Evolutionary conservation across 2,797 vertebrate species (phyloP).

Genomic region (Enteromius thamalakanensis): DNA sequence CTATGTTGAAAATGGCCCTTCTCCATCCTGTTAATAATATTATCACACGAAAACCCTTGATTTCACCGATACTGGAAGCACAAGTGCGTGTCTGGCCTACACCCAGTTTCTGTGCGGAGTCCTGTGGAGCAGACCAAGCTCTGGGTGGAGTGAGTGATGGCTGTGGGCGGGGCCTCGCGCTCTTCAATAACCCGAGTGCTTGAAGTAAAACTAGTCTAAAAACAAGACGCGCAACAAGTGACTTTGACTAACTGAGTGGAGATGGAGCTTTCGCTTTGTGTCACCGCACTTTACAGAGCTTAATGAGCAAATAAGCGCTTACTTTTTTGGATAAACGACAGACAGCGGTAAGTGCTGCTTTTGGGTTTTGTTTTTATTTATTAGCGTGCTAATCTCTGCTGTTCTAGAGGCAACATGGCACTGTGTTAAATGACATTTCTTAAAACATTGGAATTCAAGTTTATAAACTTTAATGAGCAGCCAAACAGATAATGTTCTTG

Average conservation of each 20-base stretch:
- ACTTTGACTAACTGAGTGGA: conserved; percentile 61
- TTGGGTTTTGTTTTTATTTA: conserved; percentile 2
- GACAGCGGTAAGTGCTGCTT: conserved; percentile 71
- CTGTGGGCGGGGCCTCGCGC: conserved; percentile 68
- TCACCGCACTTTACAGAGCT: background rate
- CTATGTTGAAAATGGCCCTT: background rate
- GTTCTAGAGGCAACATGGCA: background rate
- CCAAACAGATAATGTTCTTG: background rate
- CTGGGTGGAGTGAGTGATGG: conserved; percentile 55
- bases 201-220: conserved; percentile 57
- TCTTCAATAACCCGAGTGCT: conserved; percentile 60
- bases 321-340: conserved; percentile 50
- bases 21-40: background rate
- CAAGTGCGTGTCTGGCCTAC: background rate
- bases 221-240: conserved; percentile 63
- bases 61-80: conserved; percentile 27
- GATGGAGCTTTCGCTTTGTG: conserved; percentile 53
- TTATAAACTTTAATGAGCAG: background rate
- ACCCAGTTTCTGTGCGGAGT: conserved; percentile 20
- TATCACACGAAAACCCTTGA: conserved; percentile 11
- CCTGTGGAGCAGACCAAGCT: background rate
- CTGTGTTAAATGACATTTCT: background rate
- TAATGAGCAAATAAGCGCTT: conserved; percentile 21
- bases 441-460: background rate
- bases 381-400: conserved; percentile 13